Conservation (phyloP, 2,113 vertebrate genomes). For the Formicarius rufipectus region DNA sequence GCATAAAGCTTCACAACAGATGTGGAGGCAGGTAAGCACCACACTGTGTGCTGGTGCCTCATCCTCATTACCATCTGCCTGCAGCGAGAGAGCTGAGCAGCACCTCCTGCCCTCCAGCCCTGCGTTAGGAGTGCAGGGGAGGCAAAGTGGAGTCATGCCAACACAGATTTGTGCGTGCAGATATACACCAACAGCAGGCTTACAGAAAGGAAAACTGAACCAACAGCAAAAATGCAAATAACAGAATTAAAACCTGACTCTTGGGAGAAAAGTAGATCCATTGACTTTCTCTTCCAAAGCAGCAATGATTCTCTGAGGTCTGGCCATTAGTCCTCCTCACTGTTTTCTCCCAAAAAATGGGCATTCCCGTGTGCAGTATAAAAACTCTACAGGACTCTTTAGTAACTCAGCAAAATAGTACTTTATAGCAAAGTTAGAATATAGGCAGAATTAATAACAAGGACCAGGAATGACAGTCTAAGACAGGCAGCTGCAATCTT, state of each 20-base stretch:
- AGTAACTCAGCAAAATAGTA: not conserved
- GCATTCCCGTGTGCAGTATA: not conserved
- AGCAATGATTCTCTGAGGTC: not conserved
- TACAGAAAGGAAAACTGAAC: not conserved
- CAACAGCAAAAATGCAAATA: not conserved
- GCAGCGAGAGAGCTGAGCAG: not conserved
- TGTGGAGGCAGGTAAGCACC: not conserved
- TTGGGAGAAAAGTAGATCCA: not conserved
- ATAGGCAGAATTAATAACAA: not conserved
- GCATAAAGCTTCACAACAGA: not conserved
- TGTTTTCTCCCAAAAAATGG: rapidly evolving
- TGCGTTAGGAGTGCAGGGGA: rapidly evolving
- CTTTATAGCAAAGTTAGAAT: not conserved
- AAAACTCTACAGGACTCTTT: not conserved
- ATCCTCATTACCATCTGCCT: not conserved
- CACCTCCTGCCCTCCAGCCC: not conserved
- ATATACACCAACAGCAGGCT: not conserved
- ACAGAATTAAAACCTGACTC: not conserved
- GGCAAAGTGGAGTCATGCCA: rapidly evolving
- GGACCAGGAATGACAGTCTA: not conserved
- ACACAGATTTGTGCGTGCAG: rapidly evolving
- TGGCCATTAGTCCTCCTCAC: not conserved
- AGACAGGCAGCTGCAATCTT: not conserved
- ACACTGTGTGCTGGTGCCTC: rapidly evolving
- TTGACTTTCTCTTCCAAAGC: not conserved